phyloP scores from a whole-genome alignment of 1,140 invertebrate species.

The Brachionus manjavacas region DNA sequence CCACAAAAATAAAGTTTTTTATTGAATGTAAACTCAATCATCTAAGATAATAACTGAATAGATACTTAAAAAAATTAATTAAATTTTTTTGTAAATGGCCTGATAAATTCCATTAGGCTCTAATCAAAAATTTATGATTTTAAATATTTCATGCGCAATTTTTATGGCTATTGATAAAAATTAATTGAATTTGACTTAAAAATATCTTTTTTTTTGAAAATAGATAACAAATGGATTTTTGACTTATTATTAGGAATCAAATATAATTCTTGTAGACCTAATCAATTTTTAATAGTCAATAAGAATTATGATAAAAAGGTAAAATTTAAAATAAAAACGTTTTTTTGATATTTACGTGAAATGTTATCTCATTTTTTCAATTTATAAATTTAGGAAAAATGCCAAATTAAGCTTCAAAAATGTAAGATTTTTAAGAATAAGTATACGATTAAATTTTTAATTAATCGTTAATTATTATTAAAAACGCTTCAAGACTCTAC shows the following conservation, averaged over 20 bases:
- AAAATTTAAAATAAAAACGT: not conserved
- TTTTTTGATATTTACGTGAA: not conserved
- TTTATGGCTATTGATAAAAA: not conserved
- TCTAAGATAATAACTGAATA: too few species aligned
- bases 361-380: not conserved
- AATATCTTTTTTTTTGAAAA: not conserved
- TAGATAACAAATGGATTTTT: not conserved
- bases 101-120: not conserved
- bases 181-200: not conserved
- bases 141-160: not conserved
- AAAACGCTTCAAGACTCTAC: not conserved
- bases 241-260: not conserved
- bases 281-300: constrained; percentile 1
- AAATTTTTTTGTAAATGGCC: not conserved
- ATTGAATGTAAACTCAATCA: too few species aligned
- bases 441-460: not conserved
- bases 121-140: not conserved
- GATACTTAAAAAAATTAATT: not conserved
- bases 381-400: not conserved
- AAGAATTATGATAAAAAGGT: not conserved
- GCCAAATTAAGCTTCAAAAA: not conserved
- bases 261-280: not conserved
- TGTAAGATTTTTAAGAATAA: not conserved
- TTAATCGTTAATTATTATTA: not conserved
- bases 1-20: too few species aligned